Percentiles rank a stretch among this genome's conserved stretches.
Evolutionary conservation across 2,888 invertebrate genomes (phyloP).

Genomic region (Flexamia atlantica): DNA sequence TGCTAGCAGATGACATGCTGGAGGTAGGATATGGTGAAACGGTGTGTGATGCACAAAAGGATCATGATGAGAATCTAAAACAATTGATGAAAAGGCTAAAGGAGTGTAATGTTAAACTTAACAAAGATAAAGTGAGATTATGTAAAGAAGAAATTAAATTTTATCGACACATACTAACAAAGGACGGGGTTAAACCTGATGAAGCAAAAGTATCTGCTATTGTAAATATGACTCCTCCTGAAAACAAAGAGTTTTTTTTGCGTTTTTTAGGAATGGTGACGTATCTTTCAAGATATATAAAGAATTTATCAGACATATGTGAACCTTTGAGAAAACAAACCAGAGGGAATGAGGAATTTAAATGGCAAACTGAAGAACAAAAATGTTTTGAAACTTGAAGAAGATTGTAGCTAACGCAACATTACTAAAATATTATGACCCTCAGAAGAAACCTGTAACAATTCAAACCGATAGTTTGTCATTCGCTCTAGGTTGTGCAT

Average conservation of each 20-base stretch:
- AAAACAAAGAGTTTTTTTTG: not conserved
- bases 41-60: constrained; percentile 61
- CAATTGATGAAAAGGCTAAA: not conserved
- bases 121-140: not conserved
- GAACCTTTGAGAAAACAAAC: not conserved
- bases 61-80: constrained; percentile 65
- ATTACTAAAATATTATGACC: constrained; percentile 37
- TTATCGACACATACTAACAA: not conserved
- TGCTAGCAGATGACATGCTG: constrained; percentile 66
- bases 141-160: not conserved
- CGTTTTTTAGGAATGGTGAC: not conserved
- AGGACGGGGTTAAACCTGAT: not conserved
- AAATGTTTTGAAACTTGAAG: constrained; percentile 51
- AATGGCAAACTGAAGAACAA: constrained; percentile 47
- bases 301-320: not conserved
- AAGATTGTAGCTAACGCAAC: constrained; percentile 25
- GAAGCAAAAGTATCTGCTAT: not conserved
- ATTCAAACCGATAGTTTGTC: too few species aligned
- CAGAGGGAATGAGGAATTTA: constrained; percentile 59
- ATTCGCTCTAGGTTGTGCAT: too few species aligned
- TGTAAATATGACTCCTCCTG: not conserved
- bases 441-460: constrained; percentile 15
- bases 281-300: not conserved
- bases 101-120: not conserved
- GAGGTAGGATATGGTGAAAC: constrained; percentile 64